Conservation (phyloP, 1,140 invertebrate species). For the Ceratina calcarata region DNA sequence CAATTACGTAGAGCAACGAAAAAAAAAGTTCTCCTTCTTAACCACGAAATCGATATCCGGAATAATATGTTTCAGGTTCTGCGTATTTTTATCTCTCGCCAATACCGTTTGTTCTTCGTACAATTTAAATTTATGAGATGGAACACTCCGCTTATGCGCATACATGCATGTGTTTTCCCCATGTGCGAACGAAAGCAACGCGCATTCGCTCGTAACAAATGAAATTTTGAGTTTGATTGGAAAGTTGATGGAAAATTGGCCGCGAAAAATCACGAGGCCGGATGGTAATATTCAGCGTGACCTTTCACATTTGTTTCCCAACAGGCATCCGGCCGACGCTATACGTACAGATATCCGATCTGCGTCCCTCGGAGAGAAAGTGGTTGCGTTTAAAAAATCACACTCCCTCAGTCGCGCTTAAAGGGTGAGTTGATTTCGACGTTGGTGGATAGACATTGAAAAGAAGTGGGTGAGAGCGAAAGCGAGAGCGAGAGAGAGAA, state of each 20-base stretch:
- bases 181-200: not conserved
- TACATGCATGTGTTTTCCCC: not conserved
- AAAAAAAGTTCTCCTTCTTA: not conserved
- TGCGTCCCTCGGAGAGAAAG: not conserved
- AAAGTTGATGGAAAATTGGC: not conserved
- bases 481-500: too few species aligned
- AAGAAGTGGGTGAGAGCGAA: not conserved
- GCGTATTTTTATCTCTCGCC: too few species aligned
- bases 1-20: not conserved
- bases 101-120: too few species aligned
- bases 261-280: not conserved
- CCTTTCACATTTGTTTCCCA: not conserved
- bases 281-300: not conserved
- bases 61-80: not conserved
- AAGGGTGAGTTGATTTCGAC: not conserved
- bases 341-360: too few species aligned
- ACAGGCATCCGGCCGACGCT: not conserved
- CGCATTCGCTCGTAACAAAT: too few species aligned
- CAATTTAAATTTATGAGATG: too few species aligned
- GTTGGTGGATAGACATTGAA: not conserved
- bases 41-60: not conserved
- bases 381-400: not conserved
- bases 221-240: not conserved
- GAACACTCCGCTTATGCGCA: not conserved
- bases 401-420: not conserved